A percentile compares a stretch with the other conserved stretches of the same genome.
These are phyloP conservation scores for Biston betularia DNA, from an alignment of 2,888 invertebrate species.

Conservation along the genomic window DNA sequence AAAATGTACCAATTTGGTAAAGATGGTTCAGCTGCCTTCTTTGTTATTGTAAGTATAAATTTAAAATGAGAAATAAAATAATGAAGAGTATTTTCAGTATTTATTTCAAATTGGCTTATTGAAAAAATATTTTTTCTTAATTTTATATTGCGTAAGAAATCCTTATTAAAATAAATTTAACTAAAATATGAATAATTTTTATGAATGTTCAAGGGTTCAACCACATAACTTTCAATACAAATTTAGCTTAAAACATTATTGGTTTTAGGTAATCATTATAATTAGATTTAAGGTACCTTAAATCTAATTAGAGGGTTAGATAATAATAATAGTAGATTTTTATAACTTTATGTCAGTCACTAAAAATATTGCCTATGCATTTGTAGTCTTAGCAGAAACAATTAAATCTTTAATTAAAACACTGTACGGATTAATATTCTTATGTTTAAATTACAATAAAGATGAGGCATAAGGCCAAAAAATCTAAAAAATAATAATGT, in stretches of 20 bases:
- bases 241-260: too few relatives aligned
- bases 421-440: too few relatives aligned
- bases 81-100: conserved; percentile 23
- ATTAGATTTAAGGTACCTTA: too few relatives aligned
- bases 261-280: too few relatives aligned
- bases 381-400: too few relatives aligned
- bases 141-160: background rate
- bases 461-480: too few relatives aligned
- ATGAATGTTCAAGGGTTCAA: background rate
- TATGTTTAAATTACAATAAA: too few relatives aligned
- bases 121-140: background rate
- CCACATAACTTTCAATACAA: too few relatives aligned
- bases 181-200: background rate
- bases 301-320: too few relatives aligned
- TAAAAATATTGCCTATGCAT: background rate
- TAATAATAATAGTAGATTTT: background rate
- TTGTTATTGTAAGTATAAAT: conserved; percentile 64
- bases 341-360: background rate
- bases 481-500: too few relatives aligned
- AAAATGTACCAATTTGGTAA: conserved; percentile 34
- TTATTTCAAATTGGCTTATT: conserved; percentile 9
- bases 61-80: conserved; percentile 60
- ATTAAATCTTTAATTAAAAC: too few relatives aligned
- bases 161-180: background rate
- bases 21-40: conserved; percentile 56